Evolutionary conservation across 2,888 invertebrate species (phyloP), one percentile per base, ranked within the genome.

Genomic region (Melanargia galathea): DNA sequence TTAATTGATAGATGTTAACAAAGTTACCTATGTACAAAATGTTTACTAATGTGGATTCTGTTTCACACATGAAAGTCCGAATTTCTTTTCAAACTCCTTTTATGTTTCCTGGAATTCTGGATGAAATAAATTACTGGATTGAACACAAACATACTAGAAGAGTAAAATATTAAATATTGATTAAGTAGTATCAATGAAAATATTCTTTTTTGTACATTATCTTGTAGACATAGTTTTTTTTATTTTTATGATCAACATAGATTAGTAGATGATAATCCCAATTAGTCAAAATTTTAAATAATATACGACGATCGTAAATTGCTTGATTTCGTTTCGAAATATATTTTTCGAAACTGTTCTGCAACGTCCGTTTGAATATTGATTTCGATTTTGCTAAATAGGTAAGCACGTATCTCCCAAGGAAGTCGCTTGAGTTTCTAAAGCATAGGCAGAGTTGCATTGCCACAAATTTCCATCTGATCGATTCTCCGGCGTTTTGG

Each of bases 401-500:
- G n/a, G n/a, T n/a, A n/a, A n/a, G n/a, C n/a, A n/a, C n/a, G n/a
- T n/a, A n/a, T n/a, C 1, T 46, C 24, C 26, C 24, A 35, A 35
- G 33, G 35, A 52, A 20, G 13, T 52, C 11, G 35, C 52, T 52
- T 13, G 33, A 52, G 11, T 35, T 1, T 52, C 30, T 20, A 46
- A 40, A 30, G 33, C 33, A 57, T 57, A 51, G 24, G 69, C 67
- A 67, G 75, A 52, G 51, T 73, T 73, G 73, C 73, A 73, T 71
- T 63, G 74, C 79, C 79, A 62, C 18, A 57, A 64, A 64, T 84
- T 79, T 61, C 54, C 77, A 72, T 76, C 71, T 79, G 79, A 86
- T 85, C 77, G 78, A 78, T 78, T 78, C 74, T 63, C 66, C 67
- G 74, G 75, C 73, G 73, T 75, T 81, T 71, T 69, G 72, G 71